Conservation (phyloP, 2,888 invertebrate species). For the Rhagophthalmus giganteus region DNA sequence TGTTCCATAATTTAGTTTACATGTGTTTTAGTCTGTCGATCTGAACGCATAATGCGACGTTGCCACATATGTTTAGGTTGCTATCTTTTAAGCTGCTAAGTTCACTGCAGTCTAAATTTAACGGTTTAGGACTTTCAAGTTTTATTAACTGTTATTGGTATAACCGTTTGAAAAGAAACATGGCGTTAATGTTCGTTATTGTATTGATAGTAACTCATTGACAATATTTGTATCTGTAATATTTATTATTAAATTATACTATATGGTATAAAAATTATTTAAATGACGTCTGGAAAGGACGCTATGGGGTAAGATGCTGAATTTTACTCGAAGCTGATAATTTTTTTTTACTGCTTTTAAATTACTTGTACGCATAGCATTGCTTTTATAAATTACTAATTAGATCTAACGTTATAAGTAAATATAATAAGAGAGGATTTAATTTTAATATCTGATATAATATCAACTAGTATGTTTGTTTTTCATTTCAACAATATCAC, state of each 20-base stretch:
- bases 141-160: too few relatives aligned
- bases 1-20: too few relatives aligned
- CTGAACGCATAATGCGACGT: too few relatives aligned
- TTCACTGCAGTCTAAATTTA: too few relatives aligned
- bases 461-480: not conserved
- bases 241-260: constrained; percentile 4
- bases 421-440: not conserved
- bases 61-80: too few relatives aligned
- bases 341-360: too few relatives aligned
- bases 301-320: constrained; percentile 71
- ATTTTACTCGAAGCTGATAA: too few relatives aligned
- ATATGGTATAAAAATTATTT: constrained; percentile 39
- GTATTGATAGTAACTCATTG: not conserved
- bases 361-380: not conserved
- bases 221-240: not conserved
- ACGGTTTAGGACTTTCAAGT: too few relatives aligned
- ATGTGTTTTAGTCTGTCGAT: too few relatives aligned
- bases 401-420: not conserved
- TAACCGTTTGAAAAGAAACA: constrained; percentile 9
- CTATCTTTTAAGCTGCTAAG: too few relatives aligned
- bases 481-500: not conserved
- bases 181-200: constrained; percentile 2
- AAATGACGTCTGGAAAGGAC: constrained; percentile 82
- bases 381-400: not conserved
- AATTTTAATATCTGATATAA: not conserved